Evolutionary conservation across 1,140 invertebrate genomes (phyloP), one percentile per base, ranked within the genome.

Genomic region (Anastatus disparis): DNA sequence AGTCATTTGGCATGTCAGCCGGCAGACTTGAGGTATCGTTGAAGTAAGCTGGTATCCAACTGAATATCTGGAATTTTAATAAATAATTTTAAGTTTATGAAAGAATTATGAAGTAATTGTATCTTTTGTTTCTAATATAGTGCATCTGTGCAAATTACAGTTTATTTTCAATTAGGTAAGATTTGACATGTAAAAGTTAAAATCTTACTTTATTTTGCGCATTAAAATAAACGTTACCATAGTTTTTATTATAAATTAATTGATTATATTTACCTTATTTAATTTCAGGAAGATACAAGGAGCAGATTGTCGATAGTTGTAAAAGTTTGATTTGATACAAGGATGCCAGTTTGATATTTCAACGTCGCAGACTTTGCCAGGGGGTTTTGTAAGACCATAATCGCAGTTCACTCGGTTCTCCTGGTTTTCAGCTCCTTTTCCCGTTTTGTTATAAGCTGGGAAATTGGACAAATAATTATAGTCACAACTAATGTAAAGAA

Each of bases 41-140:
- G 84, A 91, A 93, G 53, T 89, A 93, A 62, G 89, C 81, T 22
- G 94, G 94, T 35, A 84, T 77, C 94, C 94, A 96, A 76, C 91
- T 92, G 82, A 90, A 95, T 77, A 95, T 95, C 92, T 94, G 81
- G 22, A 9, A 42, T 3, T 12, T 55, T 55, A 35, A 17, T 20
- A 13, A n/a, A 35, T 55, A 13, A 35, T 12, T 2, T 12, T 35
- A 22, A 55, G 13, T 12, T 7, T 27, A 13, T 13, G 8, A 2
- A 31, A 27, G n/a, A 15, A n/a, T 53, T 29, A 53, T 53, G 3
- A n/a, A n/a, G n/a, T n/a, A n/a, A n/a, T n/a, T n/a, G n/a, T n/a
- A n/a, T n/a, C n/a, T n/a, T n/a, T n/a, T n/a, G n/a, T n/a, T n/a
- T n/a, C n/a, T n/a, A n/a, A n/a, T n/a, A n/a, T n/a, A n/a, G n/a